Base-by-base conservation (phyloP, 1,140 invertebrate genomes). In the Zelostemma sp. region DNA sequence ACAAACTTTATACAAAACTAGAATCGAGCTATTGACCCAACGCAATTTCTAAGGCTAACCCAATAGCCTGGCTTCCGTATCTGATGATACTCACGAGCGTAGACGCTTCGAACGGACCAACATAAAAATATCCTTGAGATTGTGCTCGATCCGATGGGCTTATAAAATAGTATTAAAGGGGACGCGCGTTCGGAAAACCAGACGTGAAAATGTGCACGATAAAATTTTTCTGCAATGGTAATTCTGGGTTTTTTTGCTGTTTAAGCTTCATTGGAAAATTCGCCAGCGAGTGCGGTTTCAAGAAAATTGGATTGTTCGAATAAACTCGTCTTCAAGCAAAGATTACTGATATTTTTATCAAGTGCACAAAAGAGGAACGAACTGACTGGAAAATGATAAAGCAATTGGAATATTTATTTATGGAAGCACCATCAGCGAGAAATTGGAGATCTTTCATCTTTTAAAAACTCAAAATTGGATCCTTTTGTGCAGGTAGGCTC, bases 111-210 rank as follows among this genome's bases (percentile, higher is more conserved):
- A 57, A 47, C 47, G 28, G 55, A 48, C 31, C 11, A 15, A 25
- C 45, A n/a, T 57, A 41, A 49, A 49, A 58, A 49, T 49, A 49
- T 49, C 15, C 46, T 41, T 48, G 28, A 38, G 31, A 57, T 43
- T 40, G 12, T 33, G 12, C 41, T 19, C 35, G 33, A 21, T 49
- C 46, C 46, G 50, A n/a, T 21, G 33, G 25, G 8, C 50, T 12
- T 8, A 41, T 49, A 58, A 49, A 58, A 58, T 43, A 43, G 35
- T 16, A 25, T 49, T 33, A 46, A 58, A 58, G 49, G 45, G 12
- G 21, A 58, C 49, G 31, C 46, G 49, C 41, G 41, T 28, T 41
- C 43, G n/a, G 31, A 31, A 49, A 48, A 21, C 11, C 11, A 17
- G 25, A 49, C 14, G 46, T 12, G 31, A 25, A 31, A 14, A 41